A percentile compares a stretch with the other conserved stretches of the same genome.
These are phyloP conservation scores for Drosophila buzzatii DNA, from an alignment of 2,888 invertebrate genomes.

Conservation along the genomic window DNA sequence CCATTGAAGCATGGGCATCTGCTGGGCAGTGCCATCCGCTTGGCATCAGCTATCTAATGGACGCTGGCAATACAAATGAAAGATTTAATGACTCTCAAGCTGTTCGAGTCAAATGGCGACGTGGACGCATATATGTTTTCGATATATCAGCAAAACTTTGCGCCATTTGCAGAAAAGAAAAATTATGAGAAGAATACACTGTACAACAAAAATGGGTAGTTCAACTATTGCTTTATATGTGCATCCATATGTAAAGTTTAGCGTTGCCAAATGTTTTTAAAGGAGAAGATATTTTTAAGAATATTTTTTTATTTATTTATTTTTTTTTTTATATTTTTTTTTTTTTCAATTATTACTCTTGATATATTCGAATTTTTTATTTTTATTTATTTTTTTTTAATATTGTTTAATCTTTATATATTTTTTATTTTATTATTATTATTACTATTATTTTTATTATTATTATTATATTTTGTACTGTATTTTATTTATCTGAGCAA, in stretches of 20 bases:
- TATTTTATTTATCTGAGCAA: background rate
- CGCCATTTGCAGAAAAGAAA: constrained; percentile 48
- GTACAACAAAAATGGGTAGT: constrained; percentile 9
- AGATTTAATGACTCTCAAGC: constrained; percentile 77
- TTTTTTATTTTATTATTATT: no score
- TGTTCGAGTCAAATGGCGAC: constrained; percentile 45
- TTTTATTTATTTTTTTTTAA: no score
- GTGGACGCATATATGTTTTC: constrained; percentile 50
- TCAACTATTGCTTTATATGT: background rate
- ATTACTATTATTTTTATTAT: no score
- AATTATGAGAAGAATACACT: constrained; percentile 21
- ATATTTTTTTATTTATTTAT: no score
- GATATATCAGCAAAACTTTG: constrained; percentile 66
- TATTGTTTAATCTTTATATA: no score
- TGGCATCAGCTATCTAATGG: constrained; percentile 72
- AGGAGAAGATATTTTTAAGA: no score
- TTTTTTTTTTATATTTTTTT: no score
- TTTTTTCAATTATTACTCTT: no score
- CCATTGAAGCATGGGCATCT: constrained; percentile 72
- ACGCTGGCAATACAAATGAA: constrained; percentile 78
- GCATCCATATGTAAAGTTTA: background rate
- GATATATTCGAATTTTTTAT: no score
- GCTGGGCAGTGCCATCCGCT: constrained; percentile 50
- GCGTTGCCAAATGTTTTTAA: no score
- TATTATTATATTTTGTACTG: no score